Base-by-base conservation (phyloP, 2,797 vertebrate genomes). In the Anas bahamensis region DNA sequence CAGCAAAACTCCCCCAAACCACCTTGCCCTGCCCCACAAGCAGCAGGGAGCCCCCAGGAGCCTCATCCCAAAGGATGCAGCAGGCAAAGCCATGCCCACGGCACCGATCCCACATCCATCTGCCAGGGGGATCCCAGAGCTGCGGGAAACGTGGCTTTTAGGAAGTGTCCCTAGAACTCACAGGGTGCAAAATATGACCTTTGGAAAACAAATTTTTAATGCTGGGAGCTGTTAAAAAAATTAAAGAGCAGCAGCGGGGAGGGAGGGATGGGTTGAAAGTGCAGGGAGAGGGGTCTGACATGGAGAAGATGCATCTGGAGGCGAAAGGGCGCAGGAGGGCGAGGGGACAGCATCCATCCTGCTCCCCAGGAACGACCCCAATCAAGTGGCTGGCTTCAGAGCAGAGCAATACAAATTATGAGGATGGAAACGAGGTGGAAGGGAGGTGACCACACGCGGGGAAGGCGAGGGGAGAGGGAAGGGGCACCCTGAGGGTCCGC, bases 401-500 rank as follows among this genome's bases (percentile, higher is more conserved):
- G 88, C 83, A 53, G 77, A 92, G 87, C 91, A 93, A 95, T 88
- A 83, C 91, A 94, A 93, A 83, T 93, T 93, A 95, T 68, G 90
- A 94, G 93, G 82, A 69, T 48, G 92, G 88, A 85, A 95, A 87
- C 71, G 83, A 90, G 65, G 74, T 26, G n/a, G 88, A 85, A 95
- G 82, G 78, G 83, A 90, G 65, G 88, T 23, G 33, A 90, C 26
- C 24, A 88, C 48, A 91, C 71, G 52, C 73, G 1, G 12, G 89
- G 55, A 89, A 78, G 39, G 76, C 50, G 65, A 89, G 88, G 83
- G 71, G 92, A 93, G 93, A 50, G 85, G n/a, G 83, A 88, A 90
- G 64, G 74, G 86, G 31, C 41, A 94, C 77, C 33, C 2, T 2
- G 79, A 81, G 80, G 2, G 59, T 35, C 81, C 17, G 2, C 1